Percentiles rank a stretch among this genome's conserved stretches.
These are phyloP conservation scores for Dipus sagitta DNA, from an alignment of 2,797 vertebrate species.

Conservation along the genomic window DNA sequence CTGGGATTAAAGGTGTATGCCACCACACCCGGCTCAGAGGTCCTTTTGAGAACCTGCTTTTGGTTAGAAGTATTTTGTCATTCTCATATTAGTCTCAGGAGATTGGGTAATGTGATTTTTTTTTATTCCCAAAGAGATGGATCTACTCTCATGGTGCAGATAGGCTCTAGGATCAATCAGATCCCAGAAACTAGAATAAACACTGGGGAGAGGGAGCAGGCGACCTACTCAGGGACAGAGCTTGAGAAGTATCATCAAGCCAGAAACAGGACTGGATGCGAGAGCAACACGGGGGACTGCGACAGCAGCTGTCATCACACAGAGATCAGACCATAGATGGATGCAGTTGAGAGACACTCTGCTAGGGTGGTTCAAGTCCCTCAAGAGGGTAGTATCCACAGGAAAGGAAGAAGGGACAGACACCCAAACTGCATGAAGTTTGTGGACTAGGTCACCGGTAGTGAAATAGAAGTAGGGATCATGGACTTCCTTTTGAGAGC, in stretches of 20 bases:
- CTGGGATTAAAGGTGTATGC: too few relatives aligned
- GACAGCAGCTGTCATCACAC: neutral
- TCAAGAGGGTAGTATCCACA: neutral
- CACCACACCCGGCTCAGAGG: neutral
- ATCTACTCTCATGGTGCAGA: neutral
- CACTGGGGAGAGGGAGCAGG: neutral
- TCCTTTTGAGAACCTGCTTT: neutral
- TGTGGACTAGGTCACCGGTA: constrained; percentile 16
- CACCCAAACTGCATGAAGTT: neutral
- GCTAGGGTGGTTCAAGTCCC: neutral
- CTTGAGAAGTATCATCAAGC: neutral
- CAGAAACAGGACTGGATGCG: constrained; percentile 2
- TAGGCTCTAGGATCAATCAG: neutral
- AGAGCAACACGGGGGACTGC: neutral
- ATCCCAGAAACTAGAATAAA: constrained; percentile 2
- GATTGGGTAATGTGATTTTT: constrained; percentile 21
- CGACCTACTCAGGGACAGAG: neutral
- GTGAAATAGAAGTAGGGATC: neutral
- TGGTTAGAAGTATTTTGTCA: neutral
- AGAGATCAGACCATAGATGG: neutral
- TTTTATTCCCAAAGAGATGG: neutral
- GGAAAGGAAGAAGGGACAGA: neutral
- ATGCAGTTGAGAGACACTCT: neutral
- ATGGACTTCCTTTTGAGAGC: neutral
- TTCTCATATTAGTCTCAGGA: neutral